Base-by-base conservation (phyloP, 1,140 invertebrate genomes). In the Parasteatoda tepidariorum region DNA sequence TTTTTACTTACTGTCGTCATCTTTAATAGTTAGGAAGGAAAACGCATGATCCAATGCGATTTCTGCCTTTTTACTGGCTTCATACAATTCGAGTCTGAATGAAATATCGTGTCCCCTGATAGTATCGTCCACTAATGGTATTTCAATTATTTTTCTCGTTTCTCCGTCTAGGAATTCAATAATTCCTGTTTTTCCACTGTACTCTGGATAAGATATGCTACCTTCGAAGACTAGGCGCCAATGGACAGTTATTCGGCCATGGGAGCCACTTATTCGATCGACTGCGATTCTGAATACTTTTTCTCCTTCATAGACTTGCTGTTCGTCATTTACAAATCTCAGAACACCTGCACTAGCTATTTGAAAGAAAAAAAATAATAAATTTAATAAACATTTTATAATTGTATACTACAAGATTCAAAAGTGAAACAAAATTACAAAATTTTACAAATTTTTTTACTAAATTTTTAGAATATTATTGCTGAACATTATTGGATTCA, bases 1-100 rank as follows among this genome's bases (percentile, higher is more conserved):
- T n/a, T n/a, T n/a, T 22, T 6, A 75, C 71, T 34, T 62, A 75
- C 71, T 41, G 57, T 75, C 71, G 28, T 75, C 57, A 28, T 75
- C 71, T 26, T 24, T 2, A 34, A 75, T 75, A 0, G 55, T 62
- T 3, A 75, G 30, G 0, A 11, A 4, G 22, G 3, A 34, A 22
- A 4, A 2, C 9, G n/a, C 71, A 2, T 11, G 18, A 31, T 22
- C 22, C 2, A 30, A 13, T 26, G 22, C 13, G 2, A 75, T n/a
- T 5, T 30, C 33, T 15, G 55, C 41, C 3, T 75, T 75, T 5
- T 28, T 34, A 24, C 55, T 59, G 28, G 71, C 54, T 24, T 62
- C 57, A 3, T 24, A 61, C 2, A 75, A 22, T 26, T 62, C 33
- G 5, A 75, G 3, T 0, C 6, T 22, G 6, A 75, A 5, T 3